Evolutionary conservation across 2,888 invertebrate species (phyloP), one percentile per base, ranked within the genome.

Genomic region (Watsonalla binaria): DNA sequence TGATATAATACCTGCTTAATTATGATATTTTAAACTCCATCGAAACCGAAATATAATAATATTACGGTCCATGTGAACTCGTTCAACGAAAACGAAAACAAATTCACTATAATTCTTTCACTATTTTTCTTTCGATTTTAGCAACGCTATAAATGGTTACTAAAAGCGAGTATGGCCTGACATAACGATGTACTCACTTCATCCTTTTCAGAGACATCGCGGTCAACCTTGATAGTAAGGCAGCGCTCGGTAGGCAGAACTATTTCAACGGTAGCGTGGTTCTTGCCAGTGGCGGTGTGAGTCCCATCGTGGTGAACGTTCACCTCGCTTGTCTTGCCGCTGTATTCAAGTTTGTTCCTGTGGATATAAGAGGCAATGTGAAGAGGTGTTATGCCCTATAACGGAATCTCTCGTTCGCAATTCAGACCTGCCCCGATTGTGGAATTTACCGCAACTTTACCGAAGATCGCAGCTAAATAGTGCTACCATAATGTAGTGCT

Each of bases 271-370:
- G 78, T 67, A 0, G 74, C 79, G 35, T 74, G 67, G 0, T 71
- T 71, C 54, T 87, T 86, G 55, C 88, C 85, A 0, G 66, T 61
- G 0, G 70, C 42, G 0, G 60, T 54, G 13, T 70, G 49, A 0
- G 61, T 66, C 6, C 84, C 83, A 2, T 81, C 79, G 14, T 76
- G 66, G 50, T 74, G 74, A 0, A 89, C 51, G 60, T 86, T 85
- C 8, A 90, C 46, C 55, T 90, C 88, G 0, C 84, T 78, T 54
- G 78, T 84, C 65, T 91, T 83, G 46, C 84, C 88, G 5, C 69
- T 74, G 62, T 91, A 84, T 14, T 79, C 80, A 11, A 92, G 57
- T 45, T 86, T 86, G 74, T 92, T 92, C 73, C 92, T 92, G 54
- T 11, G 66, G 67, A 15, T 6, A 8, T 4, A 6, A 24, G 24